phyloP scores from a whole-genome alignment of 2,797 vertebrate genomes.

The Intellagama lesueurii region DNA sequence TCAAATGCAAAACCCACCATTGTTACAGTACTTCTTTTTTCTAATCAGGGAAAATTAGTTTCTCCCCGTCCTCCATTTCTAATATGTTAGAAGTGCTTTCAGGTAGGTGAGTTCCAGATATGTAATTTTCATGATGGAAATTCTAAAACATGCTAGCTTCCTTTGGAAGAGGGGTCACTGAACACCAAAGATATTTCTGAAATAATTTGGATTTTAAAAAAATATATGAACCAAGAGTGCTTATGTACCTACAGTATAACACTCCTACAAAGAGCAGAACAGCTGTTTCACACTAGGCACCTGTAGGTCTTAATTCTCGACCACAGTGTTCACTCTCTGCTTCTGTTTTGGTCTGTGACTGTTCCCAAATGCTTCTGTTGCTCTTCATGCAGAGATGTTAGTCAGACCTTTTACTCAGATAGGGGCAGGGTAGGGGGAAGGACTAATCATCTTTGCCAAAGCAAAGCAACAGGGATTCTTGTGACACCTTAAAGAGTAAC shows the following conservation, averaged over 20 bases:
- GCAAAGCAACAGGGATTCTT: not conserved
- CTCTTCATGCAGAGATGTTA: not conserved
- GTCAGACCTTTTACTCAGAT: not conserved
- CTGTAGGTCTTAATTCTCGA: not conserved
- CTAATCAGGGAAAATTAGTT: too few species aligned
- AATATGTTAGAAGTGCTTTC: too few species aligned
- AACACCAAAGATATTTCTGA: not conserved
- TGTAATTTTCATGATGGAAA: not conserved
- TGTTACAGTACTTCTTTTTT: too few species aligned
- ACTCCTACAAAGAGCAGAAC: not conserved
- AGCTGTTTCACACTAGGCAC: too few species aligned
- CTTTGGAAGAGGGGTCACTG: not conserved
- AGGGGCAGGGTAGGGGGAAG: not conserved
- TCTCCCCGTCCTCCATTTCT: too few species aligned
- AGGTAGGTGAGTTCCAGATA: not conserved
- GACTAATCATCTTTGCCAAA: too few species aligned
- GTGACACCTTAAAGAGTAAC: too few species aligned
- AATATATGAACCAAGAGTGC: not conserved
- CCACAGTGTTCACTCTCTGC: not conserved
- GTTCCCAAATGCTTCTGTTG: not conserved
- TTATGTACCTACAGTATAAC: not conserved
- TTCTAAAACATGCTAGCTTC: not conserved
- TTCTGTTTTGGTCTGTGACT: not conserved
- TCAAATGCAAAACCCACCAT: too few species aligned
- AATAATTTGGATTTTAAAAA: not conserved